Evolutionary conservation across 2,113 vertebrate genomes (phyloP).

Genomic region (Romanogobio albipinnatus): DNA sequence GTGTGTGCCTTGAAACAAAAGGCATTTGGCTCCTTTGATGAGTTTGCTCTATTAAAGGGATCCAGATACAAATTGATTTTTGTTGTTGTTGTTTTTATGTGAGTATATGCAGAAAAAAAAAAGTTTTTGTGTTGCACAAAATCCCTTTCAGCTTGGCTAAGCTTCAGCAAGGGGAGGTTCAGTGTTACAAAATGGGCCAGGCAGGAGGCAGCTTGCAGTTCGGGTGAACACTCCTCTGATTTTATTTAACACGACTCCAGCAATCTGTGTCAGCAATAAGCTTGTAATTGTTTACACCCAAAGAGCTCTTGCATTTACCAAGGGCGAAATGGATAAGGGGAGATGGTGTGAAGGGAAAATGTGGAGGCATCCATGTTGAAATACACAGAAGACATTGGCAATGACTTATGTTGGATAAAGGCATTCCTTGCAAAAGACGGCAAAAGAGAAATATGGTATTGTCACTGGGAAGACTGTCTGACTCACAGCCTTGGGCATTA

Average conservation of each 20-base stretch:
- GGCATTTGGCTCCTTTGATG: neutral
- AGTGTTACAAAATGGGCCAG: slow-evolving; percentile 49
- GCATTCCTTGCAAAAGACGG: slow-evolving; percentile 41
- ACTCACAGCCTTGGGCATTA: slow-evolving; percentile 59
- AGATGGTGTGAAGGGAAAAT: neutral
- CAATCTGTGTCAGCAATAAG: slow-evolving; percentile 62
- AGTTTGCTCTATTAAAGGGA: neutral
- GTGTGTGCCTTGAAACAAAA: neutral
- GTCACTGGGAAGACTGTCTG: slow-evolving; percentile 55
- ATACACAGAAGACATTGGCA: slow-evolving; percentile 49
- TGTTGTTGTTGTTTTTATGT: slow-evolving; percentile 12
- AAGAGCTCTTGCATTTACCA: slow-evolving; percentile 53
- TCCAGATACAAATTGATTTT: slow-evolving; percentile 12
- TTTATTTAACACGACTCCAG: slow-evolving; percentile 50
- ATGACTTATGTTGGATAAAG: slow-evolving; percentile 62
- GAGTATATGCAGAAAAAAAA: neutral
- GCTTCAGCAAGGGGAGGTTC: slow-evolving; percentile 33
- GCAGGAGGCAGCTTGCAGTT: slow-evolving; percentile 43
- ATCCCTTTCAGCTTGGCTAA: slow-evolving; percentile 36
- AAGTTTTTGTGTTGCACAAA: slow-evolving; percentile 52
- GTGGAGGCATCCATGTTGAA: slow-evolving; percentile 34
- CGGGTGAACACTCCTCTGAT: slow-evolving; percentile 41
- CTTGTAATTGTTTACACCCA: slow-evolving; percentile 62
- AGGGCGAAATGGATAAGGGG: slow-evolving; percentile 29
- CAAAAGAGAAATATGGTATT: slow-evolving; percentile 53